phyloP scores from a whole-genome alignment of 2,113 vertebrate genomes.

The Pomatorhinus ruficollis region DNA sequence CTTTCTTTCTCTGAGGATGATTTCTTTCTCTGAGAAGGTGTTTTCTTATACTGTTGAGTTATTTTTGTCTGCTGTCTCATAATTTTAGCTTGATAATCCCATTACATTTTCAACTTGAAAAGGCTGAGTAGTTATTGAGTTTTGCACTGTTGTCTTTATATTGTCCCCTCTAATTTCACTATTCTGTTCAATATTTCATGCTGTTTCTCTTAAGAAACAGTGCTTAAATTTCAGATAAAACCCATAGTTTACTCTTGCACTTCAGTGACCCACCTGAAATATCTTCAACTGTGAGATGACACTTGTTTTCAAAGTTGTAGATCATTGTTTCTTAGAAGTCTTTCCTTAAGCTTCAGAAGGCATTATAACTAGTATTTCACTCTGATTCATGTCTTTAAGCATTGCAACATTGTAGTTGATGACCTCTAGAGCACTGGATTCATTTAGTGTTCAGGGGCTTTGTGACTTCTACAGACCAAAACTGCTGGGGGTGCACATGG shows the following conservation, averaged over 20 bases:
- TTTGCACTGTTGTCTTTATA: not conserved
- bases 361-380: not conserved
- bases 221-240: not conserved
- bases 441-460: not conserved
- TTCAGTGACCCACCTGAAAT: not conserved
- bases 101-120: not conserved
- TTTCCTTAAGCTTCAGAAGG: not conserved
- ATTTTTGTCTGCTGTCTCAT: not conserved
- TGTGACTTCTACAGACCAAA: not conserved
- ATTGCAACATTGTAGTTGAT: not conserved
- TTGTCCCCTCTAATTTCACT: not conserved
- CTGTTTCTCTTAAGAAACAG: not conserved
- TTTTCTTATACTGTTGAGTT: not conserved
- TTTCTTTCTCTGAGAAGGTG: not conserved
- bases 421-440: not conserved
- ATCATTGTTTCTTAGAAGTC: not conserved
- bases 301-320: not conserved
- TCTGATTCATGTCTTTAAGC: not conserved
- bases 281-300: not conserved
- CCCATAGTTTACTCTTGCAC: not conserved
- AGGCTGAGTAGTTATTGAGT: not conserved
- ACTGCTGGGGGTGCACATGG: rapidly evolving
- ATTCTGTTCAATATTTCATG: not conserved
- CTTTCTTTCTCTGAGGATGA: not conserved
- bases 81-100: not conserved